phyloP scores from a whole-genome alignment of 2,888 invertebrate genomes.

The Drepanosiphum platanoidis region DNA sequence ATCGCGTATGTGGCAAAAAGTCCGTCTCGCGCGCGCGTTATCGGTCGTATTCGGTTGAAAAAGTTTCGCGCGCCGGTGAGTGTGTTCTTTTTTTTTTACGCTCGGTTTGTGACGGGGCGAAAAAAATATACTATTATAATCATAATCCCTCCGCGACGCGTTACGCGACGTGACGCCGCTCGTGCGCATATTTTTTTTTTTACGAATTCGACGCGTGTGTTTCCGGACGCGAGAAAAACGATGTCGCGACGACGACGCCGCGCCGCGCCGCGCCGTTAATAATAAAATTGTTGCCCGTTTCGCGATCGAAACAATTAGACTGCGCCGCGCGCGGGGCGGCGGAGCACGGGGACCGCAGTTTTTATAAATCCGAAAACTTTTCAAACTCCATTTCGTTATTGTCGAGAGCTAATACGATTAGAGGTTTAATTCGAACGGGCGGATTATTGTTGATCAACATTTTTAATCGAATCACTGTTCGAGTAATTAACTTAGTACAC shows the following conservation, averaged over 20 bases:
- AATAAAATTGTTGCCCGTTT: no score
- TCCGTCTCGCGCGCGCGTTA: neutral
- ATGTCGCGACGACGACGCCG: neutral
- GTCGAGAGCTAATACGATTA: neutral
- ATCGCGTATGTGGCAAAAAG: neutral
- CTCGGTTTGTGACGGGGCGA: no score
- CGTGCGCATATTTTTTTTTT: no score
- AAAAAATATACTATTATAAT: no score
- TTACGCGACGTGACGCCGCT: no score
- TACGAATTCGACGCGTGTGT: neutral
- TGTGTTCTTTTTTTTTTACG: no score
- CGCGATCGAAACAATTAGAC: neutral
- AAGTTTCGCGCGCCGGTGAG: neutral
- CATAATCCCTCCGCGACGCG: no score
- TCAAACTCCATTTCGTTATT: neutral
- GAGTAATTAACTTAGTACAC: neutral
- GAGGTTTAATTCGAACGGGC: neutral
- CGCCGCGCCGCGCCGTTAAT: no score
- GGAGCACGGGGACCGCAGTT: no score
- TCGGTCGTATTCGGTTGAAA: constrained; percentile 32
- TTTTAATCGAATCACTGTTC: neutral
- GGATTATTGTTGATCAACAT: neutral
- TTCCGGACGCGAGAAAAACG: neutral
- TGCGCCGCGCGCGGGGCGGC: no score
- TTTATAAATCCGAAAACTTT: neutral